Evolutionary conservation across 2,888 invertebrate species (phyloP).

Genomic region (Drosophila gaucha): DNA sequence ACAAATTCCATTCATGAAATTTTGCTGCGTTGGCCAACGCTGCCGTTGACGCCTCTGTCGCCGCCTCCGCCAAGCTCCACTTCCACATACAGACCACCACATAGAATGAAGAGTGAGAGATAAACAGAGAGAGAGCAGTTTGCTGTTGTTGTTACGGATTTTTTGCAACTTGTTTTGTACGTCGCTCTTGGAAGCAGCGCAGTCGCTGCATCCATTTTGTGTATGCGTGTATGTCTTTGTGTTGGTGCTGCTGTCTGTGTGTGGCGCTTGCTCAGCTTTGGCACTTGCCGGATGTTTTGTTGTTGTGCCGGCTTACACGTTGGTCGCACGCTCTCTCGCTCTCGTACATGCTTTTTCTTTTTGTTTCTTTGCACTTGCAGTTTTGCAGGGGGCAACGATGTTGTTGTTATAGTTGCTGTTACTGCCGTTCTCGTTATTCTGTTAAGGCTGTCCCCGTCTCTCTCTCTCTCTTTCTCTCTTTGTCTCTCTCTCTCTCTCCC

Average conservation of each 20-base stretch:
- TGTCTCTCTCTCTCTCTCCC: not conserved
- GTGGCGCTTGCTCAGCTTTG: slow-evolving; percentile 71
- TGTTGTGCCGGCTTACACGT: slow-evolving; percentile 62
- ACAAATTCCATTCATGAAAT: slow-evolving; percentile 85
- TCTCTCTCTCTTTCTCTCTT: not conserved
- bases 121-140: slow-evolving; percentile 27
- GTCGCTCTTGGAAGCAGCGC: slow-evolving; percentile 26
- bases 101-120: slow-evolving; percentile 25
- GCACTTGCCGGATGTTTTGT: slow-evolving; percentile 73
- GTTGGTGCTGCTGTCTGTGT: slow-evolving; percentile 49
- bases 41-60: slow-evolving; percentile 14
- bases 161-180: slow-evolving; percentile 35
- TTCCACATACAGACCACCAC: slow-evolving; percentile 42
- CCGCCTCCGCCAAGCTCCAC: slow-evolving; percentile 41
- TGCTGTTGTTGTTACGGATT: slow-evolving; percentile 17
- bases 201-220: slow-evolving; percentile 33
- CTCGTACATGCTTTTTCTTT: slow-evolving; percentile 8
- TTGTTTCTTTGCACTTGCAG: slow-evolving; percentile 40
- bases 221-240: slow-evolving; percentile 18
- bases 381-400: slow-evolving; percentile 32
- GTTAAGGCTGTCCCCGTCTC: slow-evolving; percentile 15
- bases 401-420: slow-evolving; percentile 28
- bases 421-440: slow-evolving; percentile 17
- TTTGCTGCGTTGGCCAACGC: slow-evolving; percentile 67
- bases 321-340: slow-evolving; percentile 9